A percentile compares a stretch with the other conserved stretches of the same genome.
Conservation (phyloP, 2,888 invertebrate genomes). For the Aleiodes leptofemur region DNA sequence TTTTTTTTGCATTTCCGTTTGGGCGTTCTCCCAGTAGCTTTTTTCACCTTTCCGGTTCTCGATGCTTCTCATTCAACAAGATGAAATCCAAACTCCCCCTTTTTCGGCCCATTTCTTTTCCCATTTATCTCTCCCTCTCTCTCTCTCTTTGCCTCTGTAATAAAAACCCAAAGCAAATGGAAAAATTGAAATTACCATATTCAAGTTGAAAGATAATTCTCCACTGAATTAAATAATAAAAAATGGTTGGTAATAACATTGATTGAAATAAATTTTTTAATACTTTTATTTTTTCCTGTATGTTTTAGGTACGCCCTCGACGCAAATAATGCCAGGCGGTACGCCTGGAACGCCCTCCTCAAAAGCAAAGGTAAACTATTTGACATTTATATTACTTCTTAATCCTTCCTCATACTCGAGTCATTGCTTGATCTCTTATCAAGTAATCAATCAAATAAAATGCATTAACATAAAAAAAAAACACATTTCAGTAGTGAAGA, state of each 20-base stretch:
- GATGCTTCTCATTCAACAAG: slow-evolving; percentile 8
- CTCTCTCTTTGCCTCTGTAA: neutral
- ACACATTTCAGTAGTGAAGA: no score
- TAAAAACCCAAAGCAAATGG: slow-evolving; percentile 1
- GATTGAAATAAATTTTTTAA: neutral
- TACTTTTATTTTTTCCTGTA: slow-evolving; percentile 33
- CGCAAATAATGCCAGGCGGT: slow-evolving; percentile 84
- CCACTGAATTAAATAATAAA: neutral
- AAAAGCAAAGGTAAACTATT: slow-evolving; percentile 82
- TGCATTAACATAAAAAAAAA: no score
- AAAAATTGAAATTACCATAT: slow-evolving; percentile 8
- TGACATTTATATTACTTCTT: no score
- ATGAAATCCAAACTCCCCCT: slow-evolving; percentile 12
- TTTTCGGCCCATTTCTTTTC: slow-evolving; percentile 14
- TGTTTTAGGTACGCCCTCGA: slow-evolving; percentile 76
- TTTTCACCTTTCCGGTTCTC: slow-evolving; percentile 5
- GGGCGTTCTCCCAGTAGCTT: slow-evolving; percentile 19
- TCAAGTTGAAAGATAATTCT: slow-evolving; percentile 6
- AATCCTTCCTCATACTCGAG: no score
- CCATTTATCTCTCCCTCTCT: neutral
- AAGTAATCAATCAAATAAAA: no score
- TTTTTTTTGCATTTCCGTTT: slow-evolving; percentile 32
- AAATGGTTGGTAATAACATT: neutral
- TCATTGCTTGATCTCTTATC: no score
- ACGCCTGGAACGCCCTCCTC: slow-evolving; percentile 89